These are phyloP conservation scores for Eudasyphora cyanicolor DNA, from an alignment of 2,888 invertebrate genomes.

Conservation along the genomic window DNA sequence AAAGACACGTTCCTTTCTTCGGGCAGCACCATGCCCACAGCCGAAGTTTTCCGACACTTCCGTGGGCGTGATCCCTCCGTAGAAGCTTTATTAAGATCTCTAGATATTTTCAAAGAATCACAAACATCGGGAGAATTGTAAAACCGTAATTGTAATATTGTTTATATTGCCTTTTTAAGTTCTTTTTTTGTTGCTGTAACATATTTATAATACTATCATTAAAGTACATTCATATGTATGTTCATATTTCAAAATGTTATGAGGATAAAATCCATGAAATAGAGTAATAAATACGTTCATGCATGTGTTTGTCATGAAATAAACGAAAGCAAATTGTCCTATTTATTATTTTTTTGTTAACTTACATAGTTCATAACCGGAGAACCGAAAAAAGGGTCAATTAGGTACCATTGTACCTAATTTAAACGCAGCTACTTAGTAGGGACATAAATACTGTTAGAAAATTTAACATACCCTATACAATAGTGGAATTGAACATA, in stretches of 20 bases:
- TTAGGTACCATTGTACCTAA: no score
- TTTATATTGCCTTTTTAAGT: neutral
- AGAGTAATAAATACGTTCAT: neutral
- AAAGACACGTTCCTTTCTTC: conserved; percentile 90
- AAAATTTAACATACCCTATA: no score
- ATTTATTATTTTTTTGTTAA: neutral
- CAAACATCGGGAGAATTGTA: conserved; percentile 74
- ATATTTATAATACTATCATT: conserved; percentile 19
- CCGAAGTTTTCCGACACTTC: conserved; percentile 93
- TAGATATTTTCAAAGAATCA: conserved; percentile 73
- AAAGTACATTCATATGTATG: neutral
- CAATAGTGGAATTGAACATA: no score
- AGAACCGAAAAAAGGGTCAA: no score
- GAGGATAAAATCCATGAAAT: neutral
- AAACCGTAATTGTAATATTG: conserved; percentile 17
- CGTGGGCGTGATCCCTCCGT: conserved; percentile 95
- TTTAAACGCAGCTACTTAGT: no score
- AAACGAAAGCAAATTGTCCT: neutral
- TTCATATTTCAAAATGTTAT: neutral
- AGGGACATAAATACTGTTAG: no score
- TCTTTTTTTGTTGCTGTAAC: conserved; percentile 8
- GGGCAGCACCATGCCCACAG: conserved; percentile 90
- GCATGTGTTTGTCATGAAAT: neutral
- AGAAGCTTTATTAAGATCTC: conserved; percentile 85
- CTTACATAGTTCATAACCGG: no score